Percentiles rank a stretch among this genome's conserved stretches.
Conservation (phyloP, 2,113 vertebrate species). For the Toxotes chatareus region DNA sequence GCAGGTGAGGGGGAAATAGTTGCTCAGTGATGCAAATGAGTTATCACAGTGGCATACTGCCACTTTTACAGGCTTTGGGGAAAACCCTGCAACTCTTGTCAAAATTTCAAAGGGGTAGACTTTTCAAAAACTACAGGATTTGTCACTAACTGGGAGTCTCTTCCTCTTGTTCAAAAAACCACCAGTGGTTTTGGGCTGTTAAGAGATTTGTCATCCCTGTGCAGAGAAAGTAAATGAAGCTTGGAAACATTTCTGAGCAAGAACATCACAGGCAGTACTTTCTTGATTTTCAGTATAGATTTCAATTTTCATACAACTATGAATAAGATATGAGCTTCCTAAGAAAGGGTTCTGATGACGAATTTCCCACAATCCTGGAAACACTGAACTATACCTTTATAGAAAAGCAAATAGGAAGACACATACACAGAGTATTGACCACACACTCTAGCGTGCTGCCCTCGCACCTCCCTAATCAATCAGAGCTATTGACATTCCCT, state of each 20-base stretch:
- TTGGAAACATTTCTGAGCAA: conserved; percentile 38
- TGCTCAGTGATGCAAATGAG: conserved; percentile 52
- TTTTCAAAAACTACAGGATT: conserved; percentile 39
- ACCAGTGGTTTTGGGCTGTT: conserved; percentile 17
- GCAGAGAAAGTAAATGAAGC: not conserved
- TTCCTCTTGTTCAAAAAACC: not conserved
- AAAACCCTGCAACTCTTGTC: conserved; percentile 38
- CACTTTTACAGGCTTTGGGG: conserved; percentile 24
- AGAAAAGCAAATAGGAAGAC: conserved; percentile 1
- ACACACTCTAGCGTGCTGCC: conserved; percentile 7
- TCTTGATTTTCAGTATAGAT: conserved; percentile 30
- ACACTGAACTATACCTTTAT: not conserved
- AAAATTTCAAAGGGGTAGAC: conserved; percentile 28
- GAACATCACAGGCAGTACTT: conserved; percentile 26
- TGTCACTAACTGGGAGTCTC: conserved; percentile 17
- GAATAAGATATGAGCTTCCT: conserved; percentile 5
- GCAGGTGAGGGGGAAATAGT: conserved; percentile 44
- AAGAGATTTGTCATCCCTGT: conserved; percentile 37
- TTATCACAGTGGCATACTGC: conserved; percentile 1
- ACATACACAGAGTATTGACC: not conserved
- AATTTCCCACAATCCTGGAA: conserved; percentile 31
- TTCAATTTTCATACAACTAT: conserved; percentile 26
- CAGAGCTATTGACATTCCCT: conserved; percentile 54
- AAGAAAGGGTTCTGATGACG: conserved; percentile 2
- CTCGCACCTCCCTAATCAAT: conserved; percentile 57